A percentile compares a stretch with the other conserved stretches of the same genome.
phyloP scores from a whole-genome alignment of 2,888 invertebrate genomes.

The Pristionchus fissidentatus region DNA sequence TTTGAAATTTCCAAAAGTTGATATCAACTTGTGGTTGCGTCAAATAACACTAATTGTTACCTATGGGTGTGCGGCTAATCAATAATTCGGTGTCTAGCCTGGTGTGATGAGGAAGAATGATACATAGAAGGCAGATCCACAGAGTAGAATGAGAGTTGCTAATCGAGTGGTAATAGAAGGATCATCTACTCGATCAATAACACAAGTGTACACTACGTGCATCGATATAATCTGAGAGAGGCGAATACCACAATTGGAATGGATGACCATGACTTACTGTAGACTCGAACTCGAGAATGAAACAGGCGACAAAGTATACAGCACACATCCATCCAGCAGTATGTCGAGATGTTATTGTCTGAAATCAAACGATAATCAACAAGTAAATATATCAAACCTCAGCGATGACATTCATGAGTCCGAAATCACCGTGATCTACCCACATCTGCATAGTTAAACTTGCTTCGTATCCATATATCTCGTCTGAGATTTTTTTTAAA shows the following conservation, averaged over 20 bases:
- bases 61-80: background rate
- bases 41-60: too few relatives aligned
- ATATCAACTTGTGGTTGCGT: too few relatives aligned
- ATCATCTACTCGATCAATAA: conserved; percentile 12
- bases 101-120: background rate
- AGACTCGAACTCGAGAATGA: conserved; percentile 21
- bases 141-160: background rate
- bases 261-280: background rate
- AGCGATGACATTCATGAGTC: conserved; percentile 14
- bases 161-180: background rate
- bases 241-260: background rate
- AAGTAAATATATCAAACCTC: background rate
- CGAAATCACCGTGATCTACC: conserved; percentile 12
- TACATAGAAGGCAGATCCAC: background rate
- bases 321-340: background rate
- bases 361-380: background rate
- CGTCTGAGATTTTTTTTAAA: too few relatives aligned
- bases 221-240: background rate
- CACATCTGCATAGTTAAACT: conserved; percentile 15
- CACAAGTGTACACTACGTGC: background rate
- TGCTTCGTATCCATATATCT: background rate
- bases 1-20: too few relatives aligned
- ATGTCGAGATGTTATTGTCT: background rate
- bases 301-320: conserved; percentile 11
- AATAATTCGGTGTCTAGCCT: background rate